Evolutionary conservation across 2,888 invertebrate genomes (phyloP), one percentile per base, ranked within the genome.

Genomic region (Drosophila multiciliata): DNA sequence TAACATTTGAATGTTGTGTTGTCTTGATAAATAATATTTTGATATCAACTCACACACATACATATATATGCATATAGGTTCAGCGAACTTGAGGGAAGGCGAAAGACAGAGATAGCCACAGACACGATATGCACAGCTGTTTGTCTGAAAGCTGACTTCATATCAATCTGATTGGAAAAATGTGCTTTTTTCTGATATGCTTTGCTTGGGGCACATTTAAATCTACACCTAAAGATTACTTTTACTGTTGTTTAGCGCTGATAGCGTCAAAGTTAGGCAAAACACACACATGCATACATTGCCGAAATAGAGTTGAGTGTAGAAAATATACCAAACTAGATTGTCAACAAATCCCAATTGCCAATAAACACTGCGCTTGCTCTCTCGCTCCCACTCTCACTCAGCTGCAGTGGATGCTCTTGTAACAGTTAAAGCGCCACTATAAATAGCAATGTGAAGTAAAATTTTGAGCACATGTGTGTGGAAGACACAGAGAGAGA

Each of bases 361-460:
- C 4, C 40, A 65, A 60, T 38, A 53, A 15, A 5, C 57, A 38
- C 15, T 42, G 26, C 20, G 48, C 33, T 32, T 15, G 23, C 26
- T 49, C 48, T 33, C 54, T 33, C 40, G 49, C 40, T 23, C 23
- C 26, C 11, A 35, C 20, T 20, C n/a, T 12, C 36, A 38, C 15
- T 49, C 4, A 35, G 35, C 26, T 72, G 77, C 58, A 61, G 36
- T 59, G 58, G 45, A 32, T 38, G 29, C 40, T 42, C 33, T 76
- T 75, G 52, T 54, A 67, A 69, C 66, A 54, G 82, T 75, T 20
- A 72, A 73, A 78, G 82, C 66, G 59, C 35, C 36, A 40, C 84
- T 89, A 85, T 68, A 77, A 85, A 85, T 85, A 85, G 82, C 73
- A 73, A 72, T 64, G 67, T 60, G 67, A 82, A 73, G 73, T 87